These are phyloP conservation scores for Bradynema listronoti DNA, from an alignment of 1,140 invertebrate species.

Conservation along the genomic window DNA sequence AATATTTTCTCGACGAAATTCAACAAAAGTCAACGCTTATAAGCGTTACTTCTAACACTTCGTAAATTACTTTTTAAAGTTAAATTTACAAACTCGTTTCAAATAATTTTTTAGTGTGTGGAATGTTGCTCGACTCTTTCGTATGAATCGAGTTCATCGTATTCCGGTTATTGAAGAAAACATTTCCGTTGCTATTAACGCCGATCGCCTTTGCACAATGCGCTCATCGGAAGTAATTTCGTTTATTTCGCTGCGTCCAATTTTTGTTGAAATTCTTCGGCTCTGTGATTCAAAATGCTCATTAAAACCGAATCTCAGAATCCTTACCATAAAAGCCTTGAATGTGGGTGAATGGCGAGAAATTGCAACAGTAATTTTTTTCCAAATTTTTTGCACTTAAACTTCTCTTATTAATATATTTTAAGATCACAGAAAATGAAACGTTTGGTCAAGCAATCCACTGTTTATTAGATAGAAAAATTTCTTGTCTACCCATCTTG, in stretches of 20 bases:
- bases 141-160: conserved; percentile 44
- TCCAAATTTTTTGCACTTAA: conserved; percentile 2
- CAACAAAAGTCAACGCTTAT: conserved; percentile 22
- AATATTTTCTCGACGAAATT: conserved; percentile 20
- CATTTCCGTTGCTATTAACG: no score
- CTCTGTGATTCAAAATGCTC: conserved; percentile 27
- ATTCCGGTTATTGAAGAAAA: conserved; percentile 40
- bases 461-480: conserved; percentile 20
- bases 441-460: conserved; percentile 16
- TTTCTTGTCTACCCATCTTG: conserved; percentile 25
- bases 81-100: conserved; percentile 7
- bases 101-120: conserved; percentile 28
- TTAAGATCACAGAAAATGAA: conserved; percentile 8
- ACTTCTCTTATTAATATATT: not conserved
- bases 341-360: conserved; percentile 35
- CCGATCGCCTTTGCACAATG: conserved; percentile 17
- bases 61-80: conserved; percentile 21
- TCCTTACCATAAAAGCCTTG: conserved; percentile 26
- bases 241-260: conserved; percentile 37
- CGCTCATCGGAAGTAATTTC: conserved; percentile 27
- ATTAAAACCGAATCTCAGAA: conserved; percentile 31
- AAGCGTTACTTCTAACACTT: conserved; percentile 10
- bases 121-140: conserved; percentile 42
- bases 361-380: conserved; percentile 22
- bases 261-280: conserved; percentile 40